Evolutionary conservation across 2,113 vertebrate species (phyloP).

Genomic region (Myotis brandtii): DNA sequence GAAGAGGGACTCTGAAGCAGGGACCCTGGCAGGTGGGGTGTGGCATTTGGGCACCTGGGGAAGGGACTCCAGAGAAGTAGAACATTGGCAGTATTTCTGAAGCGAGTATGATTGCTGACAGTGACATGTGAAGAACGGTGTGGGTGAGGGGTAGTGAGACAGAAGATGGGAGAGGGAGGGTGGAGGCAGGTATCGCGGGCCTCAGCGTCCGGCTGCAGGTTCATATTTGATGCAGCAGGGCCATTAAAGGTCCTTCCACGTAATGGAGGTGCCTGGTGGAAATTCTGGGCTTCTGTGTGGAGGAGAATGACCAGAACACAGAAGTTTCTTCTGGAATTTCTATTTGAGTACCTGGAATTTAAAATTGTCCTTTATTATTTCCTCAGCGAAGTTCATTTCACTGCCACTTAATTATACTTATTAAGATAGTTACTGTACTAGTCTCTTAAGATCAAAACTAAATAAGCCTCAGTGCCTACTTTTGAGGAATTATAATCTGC

Average conservation of each 20-base stretch:
- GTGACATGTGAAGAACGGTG: background rate
- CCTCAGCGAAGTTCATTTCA: background rate
- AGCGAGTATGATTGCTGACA: background rate
- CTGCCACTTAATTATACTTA: background rate
- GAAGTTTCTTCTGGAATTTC: slow-evolving; percentile 47
- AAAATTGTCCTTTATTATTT: background rate
- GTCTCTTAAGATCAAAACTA: slow-evolving; percentile 9
- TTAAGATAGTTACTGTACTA: background rate
- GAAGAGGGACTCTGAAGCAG: background rate
- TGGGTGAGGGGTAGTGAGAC: background rate
- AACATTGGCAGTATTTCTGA: background rate
- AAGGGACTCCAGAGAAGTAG: background rate
- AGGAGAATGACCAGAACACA: background rate
- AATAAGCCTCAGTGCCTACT: background rate
- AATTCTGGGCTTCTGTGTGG: background rate
- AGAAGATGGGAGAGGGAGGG: background rate
- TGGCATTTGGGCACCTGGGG: background rate
- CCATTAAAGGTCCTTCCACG: background rate
- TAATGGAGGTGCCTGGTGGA: background rate
- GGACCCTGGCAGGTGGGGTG: background rate
- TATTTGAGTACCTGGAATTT: slow-evolving; percentile 4
- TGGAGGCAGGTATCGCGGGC: background rate
- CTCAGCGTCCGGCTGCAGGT: too few species aligned
- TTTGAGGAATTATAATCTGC: background rate
- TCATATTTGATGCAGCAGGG: background rate